Conservation (phyloP, 2,888 invertebrate genomes). For the Schizaphis graminum region DNA sequence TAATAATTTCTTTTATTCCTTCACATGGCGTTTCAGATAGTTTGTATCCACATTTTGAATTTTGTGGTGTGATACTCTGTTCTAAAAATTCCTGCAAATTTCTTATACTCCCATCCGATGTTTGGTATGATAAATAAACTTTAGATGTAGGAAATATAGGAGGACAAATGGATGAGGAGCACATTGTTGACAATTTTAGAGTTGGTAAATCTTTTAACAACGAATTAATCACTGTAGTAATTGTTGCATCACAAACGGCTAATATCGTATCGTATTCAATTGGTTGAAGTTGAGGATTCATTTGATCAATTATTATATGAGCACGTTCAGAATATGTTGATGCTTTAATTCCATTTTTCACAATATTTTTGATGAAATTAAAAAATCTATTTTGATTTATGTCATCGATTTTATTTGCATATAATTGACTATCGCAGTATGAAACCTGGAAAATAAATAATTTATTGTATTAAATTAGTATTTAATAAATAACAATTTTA, state of each 20-base stretch:
- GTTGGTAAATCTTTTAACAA: neutral
- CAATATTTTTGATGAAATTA: no score
- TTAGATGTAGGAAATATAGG: neutral
- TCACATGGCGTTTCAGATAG: neutral
- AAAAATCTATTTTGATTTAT: no score
- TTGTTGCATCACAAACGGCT: neutral
- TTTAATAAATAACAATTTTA: no score
- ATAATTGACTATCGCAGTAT: no score
- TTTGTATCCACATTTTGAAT: neutral
- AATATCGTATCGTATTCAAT: neutral
- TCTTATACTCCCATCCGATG: neutral
- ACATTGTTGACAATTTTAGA: neutral
- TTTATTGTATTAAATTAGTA: no score
- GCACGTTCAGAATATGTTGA: no score
- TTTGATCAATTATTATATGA: no score
- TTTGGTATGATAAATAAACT: conserved; percentile 3
- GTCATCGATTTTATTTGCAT: no score
- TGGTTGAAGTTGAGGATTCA: no score
- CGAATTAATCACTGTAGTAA: neutral
- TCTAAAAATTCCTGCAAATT: neutral
- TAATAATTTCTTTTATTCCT: neutral
- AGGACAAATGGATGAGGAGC: neutral
- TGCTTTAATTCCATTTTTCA: no score
- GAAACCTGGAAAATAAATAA: no score
- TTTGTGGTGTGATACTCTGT: neutral